phyloP scores from a whole-genome alignment of 2,888 invertebrate species.

The Caenorhabditis sinica region DNA sequence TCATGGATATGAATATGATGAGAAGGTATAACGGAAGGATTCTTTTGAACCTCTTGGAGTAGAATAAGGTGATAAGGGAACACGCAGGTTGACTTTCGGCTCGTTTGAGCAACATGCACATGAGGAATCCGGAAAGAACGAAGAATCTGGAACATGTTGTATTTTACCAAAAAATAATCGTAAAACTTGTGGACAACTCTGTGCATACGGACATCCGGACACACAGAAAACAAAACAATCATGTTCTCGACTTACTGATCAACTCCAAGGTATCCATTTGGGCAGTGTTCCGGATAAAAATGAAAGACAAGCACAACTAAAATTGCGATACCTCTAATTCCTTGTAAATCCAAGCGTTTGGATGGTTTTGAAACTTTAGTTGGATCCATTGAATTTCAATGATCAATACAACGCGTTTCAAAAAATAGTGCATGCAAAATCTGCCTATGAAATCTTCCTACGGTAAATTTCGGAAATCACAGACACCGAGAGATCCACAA shows the following conservation, averaged over 20 bases:
- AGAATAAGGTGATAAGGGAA: not conserved
- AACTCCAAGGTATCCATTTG: constrained; percentile 59
- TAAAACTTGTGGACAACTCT: too few species aligned
- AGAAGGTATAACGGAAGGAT: constrained; percentile 49
- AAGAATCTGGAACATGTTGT: constrained; percentile 45
- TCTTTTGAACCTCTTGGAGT: constrained; percentile 6
- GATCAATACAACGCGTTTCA: too few species aligned
- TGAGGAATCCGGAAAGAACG: constrained; percentile 6
- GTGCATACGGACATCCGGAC: too few species aligned
- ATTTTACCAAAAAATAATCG: too few species aligned
- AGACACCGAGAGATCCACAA: too few species aligned
- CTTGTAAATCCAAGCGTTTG: constrained; percentile 53
- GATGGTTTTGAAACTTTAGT: constrained; percentile 19
- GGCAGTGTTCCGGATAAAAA: constrained; percentile 40
- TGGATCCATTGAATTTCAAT: too few species aligned
- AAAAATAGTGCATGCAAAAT: too few species aligned
- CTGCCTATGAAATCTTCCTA: too few species aligned
- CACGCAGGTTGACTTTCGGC: not conserved
- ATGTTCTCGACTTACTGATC: constrained; percentile 32
- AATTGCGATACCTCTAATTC: constrained; percentile 51
- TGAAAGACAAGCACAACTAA: constrained; percentile 55
- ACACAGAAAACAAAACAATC: not conserved
- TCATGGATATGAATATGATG: constrained; percentile 10
- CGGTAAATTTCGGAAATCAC: too few species aligned
- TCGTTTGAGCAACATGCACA: constrained; percentile 3